phyloP scores from a whole-genome alignment of 2,113 vertebrate species.

The Chionis minor region DNA sequence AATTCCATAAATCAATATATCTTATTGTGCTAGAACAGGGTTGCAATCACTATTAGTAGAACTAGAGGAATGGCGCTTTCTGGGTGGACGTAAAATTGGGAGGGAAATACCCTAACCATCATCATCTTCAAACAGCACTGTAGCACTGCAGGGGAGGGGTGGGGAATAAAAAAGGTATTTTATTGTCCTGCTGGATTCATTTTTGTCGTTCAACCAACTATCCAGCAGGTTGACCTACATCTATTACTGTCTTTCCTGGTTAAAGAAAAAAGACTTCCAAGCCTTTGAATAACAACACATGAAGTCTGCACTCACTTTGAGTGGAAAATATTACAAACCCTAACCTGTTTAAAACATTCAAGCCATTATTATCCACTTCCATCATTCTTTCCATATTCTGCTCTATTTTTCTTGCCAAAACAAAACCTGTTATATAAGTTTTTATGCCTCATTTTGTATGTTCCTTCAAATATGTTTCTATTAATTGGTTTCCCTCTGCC shows the following conservation, averaged over 20 bases:
- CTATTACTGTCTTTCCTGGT: neutral
- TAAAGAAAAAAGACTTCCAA: neutral
- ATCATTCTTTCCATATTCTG: neutral
- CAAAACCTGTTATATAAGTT: neutral
- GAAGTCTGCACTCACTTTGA: neutral
- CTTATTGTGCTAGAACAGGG: neutral
- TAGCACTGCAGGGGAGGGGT: neutral
- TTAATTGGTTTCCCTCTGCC: neutral
- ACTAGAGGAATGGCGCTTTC: neutral
- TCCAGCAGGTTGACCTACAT: neutral
- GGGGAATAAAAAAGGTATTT: fast-evolving
- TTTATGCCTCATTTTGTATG: neutral
- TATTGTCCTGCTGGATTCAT: neutral
- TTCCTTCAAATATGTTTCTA: neutral
- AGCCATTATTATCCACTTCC: neutral
- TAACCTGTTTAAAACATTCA: slow-evolving; percentile 26
- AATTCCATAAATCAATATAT: slow-evolving; percentile 9
- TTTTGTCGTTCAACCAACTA: neutral
- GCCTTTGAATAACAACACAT: neutral
- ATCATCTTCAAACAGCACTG: neutral
- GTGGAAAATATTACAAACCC: neutral
- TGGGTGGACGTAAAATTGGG: neutral
- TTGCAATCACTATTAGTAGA: neutral
- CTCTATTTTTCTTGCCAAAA: neutral
- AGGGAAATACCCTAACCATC: neutral